Evolutionary conservation across 2,888 invertebrate species (phyloP).

Genomic region (Eupithecia centaureata): DNA sequence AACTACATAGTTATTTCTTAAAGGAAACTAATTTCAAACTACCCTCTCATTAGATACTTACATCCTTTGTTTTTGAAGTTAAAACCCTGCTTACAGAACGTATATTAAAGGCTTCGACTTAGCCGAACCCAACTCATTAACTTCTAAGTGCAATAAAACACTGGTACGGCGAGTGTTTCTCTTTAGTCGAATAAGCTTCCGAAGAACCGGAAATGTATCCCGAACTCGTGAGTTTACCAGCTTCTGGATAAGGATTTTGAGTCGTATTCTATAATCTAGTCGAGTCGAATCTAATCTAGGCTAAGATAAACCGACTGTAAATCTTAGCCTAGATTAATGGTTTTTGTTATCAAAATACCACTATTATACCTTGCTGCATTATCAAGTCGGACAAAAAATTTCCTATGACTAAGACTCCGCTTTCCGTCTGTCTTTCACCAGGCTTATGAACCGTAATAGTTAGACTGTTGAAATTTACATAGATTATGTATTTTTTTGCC

Average conservation of each 20-base stretch:
- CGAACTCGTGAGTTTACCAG: background rate
- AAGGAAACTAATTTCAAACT: background rate
- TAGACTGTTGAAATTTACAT: too few relatives aligned
- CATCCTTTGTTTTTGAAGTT: constrained; percentile 10
- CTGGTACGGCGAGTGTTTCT: constrained; percentile 29
- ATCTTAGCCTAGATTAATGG: too few relatives aligned
- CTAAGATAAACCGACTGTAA: too few relatives aligned
- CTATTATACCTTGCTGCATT: too few relatives aligned
- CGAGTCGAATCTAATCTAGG: too few relatives aligned
- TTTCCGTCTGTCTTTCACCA: too few relatives aligned
- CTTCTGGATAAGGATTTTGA: constrained; percentile 13
- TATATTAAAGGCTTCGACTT: constrained; percentile 25
- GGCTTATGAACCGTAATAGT: too few relatives aligned
- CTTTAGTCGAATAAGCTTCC: constrained; percentile 35
- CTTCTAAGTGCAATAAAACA: constrained; percentile 37
- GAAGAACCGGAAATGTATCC: constrained; percentile 35
- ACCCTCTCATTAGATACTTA: background rate
- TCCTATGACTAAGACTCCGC: too few relatives aligned
- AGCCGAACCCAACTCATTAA: constrained; percentile 35
- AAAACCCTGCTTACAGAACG: constrained; percentile 12
- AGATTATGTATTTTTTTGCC: too few relatives aligned
- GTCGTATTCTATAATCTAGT: background rate
- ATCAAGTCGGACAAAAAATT: too few relatives aligned
- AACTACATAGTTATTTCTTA: background rate
- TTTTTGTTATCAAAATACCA: too few relatives aligned